phyloP scores from a whole-genome alignment of 1,140 invertebrate genomes.

The Platorchestia sp. region DNA sequence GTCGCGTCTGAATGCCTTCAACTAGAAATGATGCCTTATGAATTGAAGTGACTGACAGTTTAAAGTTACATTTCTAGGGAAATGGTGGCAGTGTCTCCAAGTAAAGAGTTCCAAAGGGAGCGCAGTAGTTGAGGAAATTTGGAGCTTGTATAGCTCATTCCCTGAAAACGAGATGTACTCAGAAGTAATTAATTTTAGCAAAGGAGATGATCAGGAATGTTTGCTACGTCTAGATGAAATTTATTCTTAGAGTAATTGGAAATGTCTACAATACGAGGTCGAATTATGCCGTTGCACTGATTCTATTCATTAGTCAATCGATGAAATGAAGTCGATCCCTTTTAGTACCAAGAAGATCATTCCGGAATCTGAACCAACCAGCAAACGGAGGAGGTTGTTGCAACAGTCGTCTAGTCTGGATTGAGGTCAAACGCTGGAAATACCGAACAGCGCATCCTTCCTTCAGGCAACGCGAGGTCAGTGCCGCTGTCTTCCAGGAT shows the following conservation, averaged over 20 bases:
- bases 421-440: constrained; percentile 35
- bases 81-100: too few species aligned
- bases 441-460: constrained; percentile 37
- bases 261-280: neutral
- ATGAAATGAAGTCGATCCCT: neutral
- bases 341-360: neutral
- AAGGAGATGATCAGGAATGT: neutral
- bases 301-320: neutral
- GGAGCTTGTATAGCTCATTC: neutral
- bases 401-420: neutral
- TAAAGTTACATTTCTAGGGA: too few species aligned
- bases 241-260: neutral
- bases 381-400: neutral
- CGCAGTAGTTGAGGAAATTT: neutral
- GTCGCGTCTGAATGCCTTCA: too few species aligned
- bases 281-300: neutral
- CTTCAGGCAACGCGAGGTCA: neutral
- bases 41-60: too few species aligned
- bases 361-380: neutral
- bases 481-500: neutral
- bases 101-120: too few species aligned
- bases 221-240: neutral
- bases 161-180: neutral
- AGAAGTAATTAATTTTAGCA: neutral
- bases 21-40: too few species aligned